Base-by-base conservation (phyloP, 92 coral and sea anemone species). In the Scolanthus callimorphus region DNA sequence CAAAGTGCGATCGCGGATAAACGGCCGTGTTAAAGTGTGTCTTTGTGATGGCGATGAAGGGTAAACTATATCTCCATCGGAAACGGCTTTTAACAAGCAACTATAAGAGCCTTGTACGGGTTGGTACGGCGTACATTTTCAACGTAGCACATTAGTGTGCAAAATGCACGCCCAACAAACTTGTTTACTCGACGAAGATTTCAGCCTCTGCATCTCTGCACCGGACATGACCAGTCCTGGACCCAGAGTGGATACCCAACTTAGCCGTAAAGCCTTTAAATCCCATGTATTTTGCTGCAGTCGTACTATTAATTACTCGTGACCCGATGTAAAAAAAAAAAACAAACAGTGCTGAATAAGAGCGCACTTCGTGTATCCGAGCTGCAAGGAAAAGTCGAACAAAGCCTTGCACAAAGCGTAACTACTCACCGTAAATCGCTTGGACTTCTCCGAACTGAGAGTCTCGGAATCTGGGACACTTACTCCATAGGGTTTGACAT, bases 401-500 rank as follows among this genome's bases (percentile, higher is more conserved):
- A 27, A 46, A 39, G 21, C 22, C 23, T 24, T 34, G 34, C 65
- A 59, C 52, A 59, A 59, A 67, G 20, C 29, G 22, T 15, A 26
- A 12, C 24, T 29, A 73, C 98, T 72, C 74, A 94, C 99, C 85
- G 99, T 94, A 63, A 94, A 94, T 43, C 95, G 95, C 67, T 94
- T 94, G 31, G 99, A 94, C 77, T 94, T 94, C 70, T 94, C 99
- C 13, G 99, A 94, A 57, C 96, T 94, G 51, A 92, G 67, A 6
- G 99, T 94, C 75, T 94, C 99, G 48, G 99, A 94, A 69, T 88
- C 96, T 61, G 99, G 99, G 21, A 94, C 99, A 59, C 90, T 76
- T 44, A 94, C 96, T 31, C 96, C 99, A 48, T 88, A 88, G 67
- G 79, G 89, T 62, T 69, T 64, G n/a, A n/a, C n/a, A n/a, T n/a